These are phyloP conservation scores for Epizoanthus fatuus DNA, from an alignment of 92 coral and sea anemone species.

Conservation along the genomic window DNA sequence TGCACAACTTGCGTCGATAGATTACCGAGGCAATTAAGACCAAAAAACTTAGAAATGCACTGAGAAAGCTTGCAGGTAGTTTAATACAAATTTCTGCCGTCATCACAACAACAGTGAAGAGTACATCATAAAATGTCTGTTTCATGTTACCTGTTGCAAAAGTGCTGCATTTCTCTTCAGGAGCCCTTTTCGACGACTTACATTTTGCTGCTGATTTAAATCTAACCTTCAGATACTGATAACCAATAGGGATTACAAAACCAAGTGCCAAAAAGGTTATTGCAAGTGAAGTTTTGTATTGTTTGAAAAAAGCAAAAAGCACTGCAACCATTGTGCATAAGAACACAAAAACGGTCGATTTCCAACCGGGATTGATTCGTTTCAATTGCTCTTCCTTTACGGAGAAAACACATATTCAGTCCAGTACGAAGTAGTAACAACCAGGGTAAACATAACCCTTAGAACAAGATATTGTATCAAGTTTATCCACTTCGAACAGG, in stretches of 20 bases:
- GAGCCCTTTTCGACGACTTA: background rate
- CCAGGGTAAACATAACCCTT: too few species aligned
- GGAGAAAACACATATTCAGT: too few species aligned
- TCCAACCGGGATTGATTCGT: background rate
- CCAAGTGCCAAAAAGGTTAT: background rate
- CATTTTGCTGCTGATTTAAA: background rate
- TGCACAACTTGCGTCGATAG: constrained; percentile 44
- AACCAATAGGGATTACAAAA: constrained; percentile 12
- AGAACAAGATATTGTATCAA: too few species aligned
- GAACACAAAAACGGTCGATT: constrained; percentile 19
- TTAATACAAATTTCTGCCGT: constrained; percentile 9
- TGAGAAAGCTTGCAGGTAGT: constrained; percentile 4
- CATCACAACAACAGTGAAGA: constrained; percentile 14
- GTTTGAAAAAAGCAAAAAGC: constrained; percentile 21
- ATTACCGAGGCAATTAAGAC: constrained; percentile 43
- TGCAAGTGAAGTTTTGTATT: constrained; percentile 24
- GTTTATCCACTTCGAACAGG: too few species aligned
- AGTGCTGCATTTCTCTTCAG: background rate
- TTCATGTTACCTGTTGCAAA: background rate
- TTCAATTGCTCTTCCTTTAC: background rate
- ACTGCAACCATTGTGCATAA: background rate
- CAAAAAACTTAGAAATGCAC: constrained; percentile 10
- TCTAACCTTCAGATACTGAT: background rate
- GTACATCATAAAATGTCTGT: constrained; percentile 15
- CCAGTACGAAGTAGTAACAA: too few species aligned